Evolutionary conservation across 2,113 vertebrate genomes (phyloP), one percentile per base, ranked within the genome.

Genomic region (Pithys albifrons): DNA sequence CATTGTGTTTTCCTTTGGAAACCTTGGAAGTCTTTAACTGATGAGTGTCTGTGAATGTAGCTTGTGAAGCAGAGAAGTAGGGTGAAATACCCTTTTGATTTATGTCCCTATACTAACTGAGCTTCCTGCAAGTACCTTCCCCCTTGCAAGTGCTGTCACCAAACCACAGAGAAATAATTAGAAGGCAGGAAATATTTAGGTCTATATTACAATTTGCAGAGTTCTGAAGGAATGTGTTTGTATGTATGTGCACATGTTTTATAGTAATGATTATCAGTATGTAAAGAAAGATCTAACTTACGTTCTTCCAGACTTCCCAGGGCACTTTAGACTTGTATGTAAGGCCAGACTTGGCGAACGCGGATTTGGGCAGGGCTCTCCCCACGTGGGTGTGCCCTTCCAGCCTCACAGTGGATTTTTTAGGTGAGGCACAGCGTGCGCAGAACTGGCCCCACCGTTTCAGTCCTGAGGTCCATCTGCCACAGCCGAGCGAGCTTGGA

Each of bases 91-190:
- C 71, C 15, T 72, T 37, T 76, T 85, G 51, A 66, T 89, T 96
- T 76, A 64, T 84, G 27, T 71, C 37, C 19, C 13, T 67, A 7
- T 85, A 20, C 33, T 90, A 65, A 77, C 82, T 91, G 58, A 85
- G 37, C 16, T 75, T 83, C 35, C 62, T 59, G 22, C 59, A 74
- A 85, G 54, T 75, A 52, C 58, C 1, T 12, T 85, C 41, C 46
- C 41, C 87, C 41, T 37, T 69, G 46, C 37, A 66, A 81, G 28
- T 77, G 77, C 62, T 92, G 64, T 88, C 86, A 77, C n/a, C 55
- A 91, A 91, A 64, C 59, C 59, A 86, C 48, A 75, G 23, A 95
- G 66, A 73, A 81, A 64, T 76, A 95, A 93, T 91, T 91, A 91
- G 48, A 77, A 84, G 90, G 58, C 71, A 79, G 85, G 78, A 85